phyloP scores from a whole-genome alignment of 2,113 vertebrate species.

The Chaenocephalus aceratus region DNA sequence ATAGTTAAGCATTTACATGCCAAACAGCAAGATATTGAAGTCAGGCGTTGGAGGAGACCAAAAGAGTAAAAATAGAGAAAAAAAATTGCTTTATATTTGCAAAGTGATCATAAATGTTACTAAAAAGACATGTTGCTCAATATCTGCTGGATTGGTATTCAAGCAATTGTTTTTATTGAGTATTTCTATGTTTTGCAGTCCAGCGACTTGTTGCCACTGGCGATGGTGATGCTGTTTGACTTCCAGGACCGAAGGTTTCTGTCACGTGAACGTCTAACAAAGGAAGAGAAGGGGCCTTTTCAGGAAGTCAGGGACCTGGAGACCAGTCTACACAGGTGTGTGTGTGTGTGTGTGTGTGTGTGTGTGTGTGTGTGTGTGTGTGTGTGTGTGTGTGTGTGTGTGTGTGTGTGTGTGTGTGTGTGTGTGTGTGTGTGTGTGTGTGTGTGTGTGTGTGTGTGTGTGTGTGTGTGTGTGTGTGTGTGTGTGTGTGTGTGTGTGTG shows the following conservation, averaged over 20 bases:
- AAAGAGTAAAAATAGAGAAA: background rate
- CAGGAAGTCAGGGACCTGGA: conserved; percentile 89
- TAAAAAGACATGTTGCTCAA: background rate
- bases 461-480: background rate
- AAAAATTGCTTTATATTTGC: background rate
- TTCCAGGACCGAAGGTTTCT: conserved; percentile 91
- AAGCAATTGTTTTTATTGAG: background rate
- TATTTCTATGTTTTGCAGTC: conserved; percentile 78
- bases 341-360: conserved; percentile 6
- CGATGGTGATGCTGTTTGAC: conserved; percentile 95
- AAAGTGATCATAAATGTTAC: background rate
- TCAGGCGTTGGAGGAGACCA: background rate
- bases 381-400: background rate
- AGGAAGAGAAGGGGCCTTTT: conserved; percentile 75
- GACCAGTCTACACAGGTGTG: conserved; percentile 86
- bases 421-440: background rate
- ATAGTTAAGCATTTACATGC: background rate
- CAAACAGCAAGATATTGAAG: background rate
- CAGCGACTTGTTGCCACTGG: conserved; percentile 87
- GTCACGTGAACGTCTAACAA: conserved; percentile 65
- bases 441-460: background rate
- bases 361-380: background rate
- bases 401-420: background rate
- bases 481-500: too few species aligned
- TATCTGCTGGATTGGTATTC: background rate